Percentiles rank a stretch among this genome's conserved stretches.
Evolutionary conservation across 2,797 vertebrate species (phyloP).

Genomic region (Mormyrops attenuatus): DNA sequence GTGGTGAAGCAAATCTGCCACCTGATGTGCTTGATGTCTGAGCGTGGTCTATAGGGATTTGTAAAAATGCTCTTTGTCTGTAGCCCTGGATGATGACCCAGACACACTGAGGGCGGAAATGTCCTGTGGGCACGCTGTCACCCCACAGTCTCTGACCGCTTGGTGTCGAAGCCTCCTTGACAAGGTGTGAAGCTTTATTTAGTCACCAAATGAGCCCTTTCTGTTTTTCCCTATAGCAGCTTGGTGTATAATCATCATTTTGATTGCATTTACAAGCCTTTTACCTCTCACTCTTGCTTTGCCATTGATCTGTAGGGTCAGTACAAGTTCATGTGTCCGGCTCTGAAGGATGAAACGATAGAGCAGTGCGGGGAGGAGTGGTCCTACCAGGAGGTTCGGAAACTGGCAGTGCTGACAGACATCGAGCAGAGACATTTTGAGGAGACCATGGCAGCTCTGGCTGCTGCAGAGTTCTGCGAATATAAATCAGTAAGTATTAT

Average conservation of each 20-base stretch:
- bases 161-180: constrained; percentile 62
- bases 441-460: constrained; percentile 36
- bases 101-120: constrained; percentile 47
- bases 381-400: no score
- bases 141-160: constrained; percentile 54
- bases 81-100: constrained; percentile 55
- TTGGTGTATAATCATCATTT: background rate
- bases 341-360: no score
- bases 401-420: no score
- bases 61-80: background rate
- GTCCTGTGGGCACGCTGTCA: constrained; percentile 62
- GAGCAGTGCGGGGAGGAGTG: no score
- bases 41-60: background rate
- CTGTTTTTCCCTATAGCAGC: background rate
- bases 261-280: background rate
- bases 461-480: constrained; percentile 51
- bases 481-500: constrained; percentile 49
- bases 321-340: no score
- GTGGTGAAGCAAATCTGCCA: background rate
- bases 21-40: background rate
- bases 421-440: no score
- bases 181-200: constrained; percentile 42
- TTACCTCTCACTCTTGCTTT: background rate
- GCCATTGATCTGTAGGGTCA: no score
- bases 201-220: background rate